These are phyloP conservation scores for Mactra quadrangularis DNA, from an alignment of 1,140 invertebrate genomes.

Conservation along the genomic window DNA sequence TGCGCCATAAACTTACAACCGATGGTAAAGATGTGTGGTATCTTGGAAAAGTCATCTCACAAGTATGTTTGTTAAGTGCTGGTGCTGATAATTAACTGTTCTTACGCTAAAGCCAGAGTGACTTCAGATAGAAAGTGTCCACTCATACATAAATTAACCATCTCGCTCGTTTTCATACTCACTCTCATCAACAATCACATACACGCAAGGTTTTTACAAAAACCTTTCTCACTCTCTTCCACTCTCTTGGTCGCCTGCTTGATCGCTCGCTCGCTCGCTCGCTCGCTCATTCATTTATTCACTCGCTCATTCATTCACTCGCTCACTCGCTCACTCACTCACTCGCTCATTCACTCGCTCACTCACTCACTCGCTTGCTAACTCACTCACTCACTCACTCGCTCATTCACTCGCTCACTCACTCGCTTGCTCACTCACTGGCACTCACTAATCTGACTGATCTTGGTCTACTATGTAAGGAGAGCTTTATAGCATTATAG, in stretches of 20 bases:
- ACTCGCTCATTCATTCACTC: too few species aligned
- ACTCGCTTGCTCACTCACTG: too few species aligned
- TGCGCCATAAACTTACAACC: background rate
- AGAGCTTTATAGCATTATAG: background rate
- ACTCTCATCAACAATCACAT: background rate
- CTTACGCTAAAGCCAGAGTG: background rate
- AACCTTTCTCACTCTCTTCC: background rate
- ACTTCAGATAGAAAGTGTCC: background rate
- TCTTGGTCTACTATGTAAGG: background rate
- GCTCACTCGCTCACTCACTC: too few species aligned
- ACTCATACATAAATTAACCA: background rate
- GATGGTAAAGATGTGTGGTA: constrained; percentile 6
- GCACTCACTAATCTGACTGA: background rate
- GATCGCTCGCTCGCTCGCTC: too few species aligned
- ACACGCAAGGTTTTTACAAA: background rate
- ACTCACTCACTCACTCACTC: too few species aligned
- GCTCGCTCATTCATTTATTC: too few species aligned
- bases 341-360: too few species aligned
- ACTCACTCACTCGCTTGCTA: too few species aligned
- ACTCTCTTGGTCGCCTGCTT: background rate
- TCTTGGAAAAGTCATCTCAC: constrained; percentile 9
- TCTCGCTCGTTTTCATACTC: background rate
- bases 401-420: too few species aligned
- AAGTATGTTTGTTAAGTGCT: background rate
- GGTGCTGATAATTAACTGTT: background rate